These are phyloP conservation scores for Euphonia xanthogaster DNA, from an alignment of 2,797 vertebrate genomes.

Conservation along the genomic window DNA sequence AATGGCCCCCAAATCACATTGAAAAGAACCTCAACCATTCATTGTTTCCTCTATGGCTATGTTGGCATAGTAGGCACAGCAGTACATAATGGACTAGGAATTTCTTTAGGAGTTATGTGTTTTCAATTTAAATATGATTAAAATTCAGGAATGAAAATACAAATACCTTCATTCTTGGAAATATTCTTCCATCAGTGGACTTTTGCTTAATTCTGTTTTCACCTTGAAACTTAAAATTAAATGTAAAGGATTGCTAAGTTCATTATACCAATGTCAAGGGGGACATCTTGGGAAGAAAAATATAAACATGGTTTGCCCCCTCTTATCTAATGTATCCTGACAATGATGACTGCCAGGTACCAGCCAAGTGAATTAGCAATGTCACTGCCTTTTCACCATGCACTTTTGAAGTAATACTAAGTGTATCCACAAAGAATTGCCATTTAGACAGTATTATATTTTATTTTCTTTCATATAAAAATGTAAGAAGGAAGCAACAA, in stretches of 20 bases:
- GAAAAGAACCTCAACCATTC: neutral
- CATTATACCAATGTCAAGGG: constrained; percentile 80
- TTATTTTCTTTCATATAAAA: constrained; percentile 66
- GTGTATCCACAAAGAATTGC: neutral
- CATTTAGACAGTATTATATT: constrained; percentile 36
- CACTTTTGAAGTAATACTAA: neutral
- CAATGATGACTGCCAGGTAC: neutral
- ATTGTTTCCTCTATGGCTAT: neutral
- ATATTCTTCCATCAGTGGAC: neutral
- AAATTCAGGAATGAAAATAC: neutral
- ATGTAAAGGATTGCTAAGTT: constrained; percentile 79
- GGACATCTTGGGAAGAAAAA: constrained; percentile 77
- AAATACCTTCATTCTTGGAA: neutral
- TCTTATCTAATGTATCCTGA: constrained; percentile 66
- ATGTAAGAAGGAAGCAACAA: constrained; percentile 69
- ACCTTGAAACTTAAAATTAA: constrained; percentile 70
- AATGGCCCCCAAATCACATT: neutral
- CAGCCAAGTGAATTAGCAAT: neutral
- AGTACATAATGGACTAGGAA: neutral
- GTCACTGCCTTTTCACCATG: neutral
- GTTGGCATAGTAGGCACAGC: neutral
- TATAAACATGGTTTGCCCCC: constrained; percentile 76
- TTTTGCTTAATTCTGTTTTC: constrained; percentile 37
- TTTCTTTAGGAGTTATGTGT: neutral
- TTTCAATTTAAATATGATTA: neutral